These are phyloP conservation scores for Gymnobelideus leadbeateri DNA, from an alignment of 2,113 vertebrate species.

Conservation along the genomic window DNA sequence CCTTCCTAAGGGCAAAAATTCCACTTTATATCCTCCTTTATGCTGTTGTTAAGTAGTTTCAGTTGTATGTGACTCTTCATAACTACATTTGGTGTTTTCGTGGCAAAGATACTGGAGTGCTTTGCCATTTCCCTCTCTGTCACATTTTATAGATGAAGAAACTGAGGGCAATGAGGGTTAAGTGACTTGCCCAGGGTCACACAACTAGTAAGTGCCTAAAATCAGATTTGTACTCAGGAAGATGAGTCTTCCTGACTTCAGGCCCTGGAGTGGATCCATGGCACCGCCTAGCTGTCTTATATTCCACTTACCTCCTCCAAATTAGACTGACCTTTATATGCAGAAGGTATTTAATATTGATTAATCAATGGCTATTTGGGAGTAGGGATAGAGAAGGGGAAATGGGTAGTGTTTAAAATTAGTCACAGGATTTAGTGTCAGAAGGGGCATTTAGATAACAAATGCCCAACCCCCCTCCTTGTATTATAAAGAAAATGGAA, in stretches of 20 bases:
- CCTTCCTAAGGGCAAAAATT: conserved; percentile 3
- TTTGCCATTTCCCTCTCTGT: background rate
- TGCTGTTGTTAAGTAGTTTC: background rate
- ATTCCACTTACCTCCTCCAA: background rate
- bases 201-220: background rate
- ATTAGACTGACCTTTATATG: background rate
- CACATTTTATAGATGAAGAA: background rate
- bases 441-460: background rate
- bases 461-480: background rate
- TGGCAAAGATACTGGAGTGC: background rate
- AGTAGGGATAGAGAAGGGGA: background rate
- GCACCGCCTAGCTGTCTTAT: background rate
- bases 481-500: background rate
- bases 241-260: background rate
- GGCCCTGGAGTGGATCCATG: background rate
- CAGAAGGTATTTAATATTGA: background rate
- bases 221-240: background rate
- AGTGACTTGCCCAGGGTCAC: background rate
- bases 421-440: background rate
- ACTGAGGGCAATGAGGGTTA: background rate
- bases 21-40: background rate
- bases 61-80: background rate
- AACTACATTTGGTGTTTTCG: background rate
- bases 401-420: background rate
- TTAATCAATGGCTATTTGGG: background rate